Evolutionary conservation across 1,140 invertebrate genomes (phyloP).

Genomic region (Tetranychus urticae): DNA sequence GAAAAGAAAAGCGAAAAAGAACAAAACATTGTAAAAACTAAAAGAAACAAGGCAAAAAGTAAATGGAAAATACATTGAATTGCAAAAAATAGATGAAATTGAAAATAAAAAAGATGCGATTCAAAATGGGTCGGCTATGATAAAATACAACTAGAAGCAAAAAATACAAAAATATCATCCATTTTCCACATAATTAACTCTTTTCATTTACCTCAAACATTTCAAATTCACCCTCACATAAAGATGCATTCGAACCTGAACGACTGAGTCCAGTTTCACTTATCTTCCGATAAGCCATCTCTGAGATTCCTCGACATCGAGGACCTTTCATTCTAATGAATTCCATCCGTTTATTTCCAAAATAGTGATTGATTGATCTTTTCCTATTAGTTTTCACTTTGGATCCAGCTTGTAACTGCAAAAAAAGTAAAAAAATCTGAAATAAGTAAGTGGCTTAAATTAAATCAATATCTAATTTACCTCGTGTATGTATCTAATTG

Average conservation of each 20-base stretch:
- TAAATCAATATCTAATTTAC: constrained; percentile 30
- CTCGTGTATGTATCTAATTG: constrained; percentile 82
- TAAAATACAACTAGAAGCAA: no score
- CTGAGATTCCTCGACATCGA: constrained; percentile 81
- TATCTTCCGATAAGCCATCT: constrained; percentile 86
- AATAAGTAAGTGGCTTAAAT: background rate
- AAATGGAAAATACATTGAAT: no score
- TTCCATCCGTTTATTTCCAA: constrained; percentile 61
- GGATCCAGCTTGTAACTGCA: background rate
- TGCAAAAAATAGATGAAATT: no score
- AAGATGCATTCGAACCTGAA: background rate
- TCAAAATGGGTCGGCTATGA: no score
- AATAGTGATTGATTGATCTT: constrained; percentile 16
- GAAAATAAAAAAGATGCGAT: no score
- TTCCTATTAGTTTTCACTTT: background rate
- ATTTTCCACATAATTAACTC: constrained; percentile 35
- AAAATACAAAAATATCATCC: constrained; percentile 52
- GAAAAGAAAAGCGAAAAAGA: background rate
- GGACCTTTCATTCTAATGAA: constrained; percentile 96
- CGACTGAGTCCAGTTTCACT: constrained; percentile 65
- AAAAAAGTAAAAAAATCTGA: background rate
- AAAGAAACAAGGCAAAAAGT: no score
- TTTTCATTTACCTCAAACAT: background rate
- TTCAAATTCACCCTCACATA: background rate
- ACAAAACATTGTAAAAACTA: constrained; percentile 7